Conservation (phyloP, 2,113 vertebrate species). For the Brachyhypopomus gauderio region DNA sequence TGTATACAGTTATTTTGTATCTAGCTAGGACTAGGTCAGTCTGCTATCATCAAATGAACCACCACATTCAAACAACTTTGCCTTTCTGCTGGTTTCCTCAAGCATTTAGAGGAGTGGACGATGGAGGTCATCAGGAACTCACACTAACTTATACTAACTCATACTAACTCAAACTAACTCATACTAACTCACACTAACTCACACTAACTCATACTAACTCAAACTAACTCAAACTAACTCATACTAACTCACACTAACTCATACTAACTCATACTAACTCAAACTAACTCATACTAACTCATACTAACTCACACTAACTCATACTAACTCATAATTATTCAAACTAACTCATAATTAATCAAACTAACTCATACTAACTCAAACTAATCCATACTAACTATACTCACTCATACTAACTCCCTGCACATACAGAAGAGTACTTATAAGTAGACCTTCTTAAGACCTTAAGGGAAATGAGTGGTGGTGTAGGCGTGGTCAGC, state of each 20-base stretch:
- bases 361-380: too few species aligned
- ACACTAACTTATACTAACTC: neutral
- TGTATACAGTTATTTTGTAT: too few species aligned
- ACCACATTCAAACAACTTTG: too few species aligned
- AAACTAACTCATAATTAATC: too few species aligned
- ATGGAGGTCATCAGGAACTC: neutral
- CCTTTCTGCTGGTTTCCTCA: too few species aligned
- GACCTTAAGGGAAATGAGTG: slow-evolving; percentile 4
- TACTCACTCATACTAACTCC: neutral
- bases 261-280: neutral
- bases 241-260: slow-evolving; percentile 1
- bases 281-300: neutral
- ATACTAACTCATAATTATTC: too few species aligned
- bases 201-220: neutral
- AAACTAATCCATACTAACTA: too few species aligned
- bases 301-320: neutral
- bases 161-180: too few species aligned
- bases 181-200: too few species aligned
- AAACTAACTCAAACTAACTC: slow-evolving; percentile 7
- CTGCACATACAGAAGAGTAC: slow-evolving; percentile 12
- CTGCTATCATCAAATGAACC: too few species aligned
- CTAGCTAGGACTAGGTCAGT: too few species aligned
- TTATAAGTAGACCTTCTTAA: slow-evolving; percentile 18
- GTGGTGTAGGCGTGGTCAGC: neutral
- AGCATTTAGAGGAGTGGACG: too few species aligned